Evolutionary conservation across 1,140 invertebrate species (phyloP), one percentile per base, ranked within the genome.

Genomic region (Nixonia krombeini): DNA sequence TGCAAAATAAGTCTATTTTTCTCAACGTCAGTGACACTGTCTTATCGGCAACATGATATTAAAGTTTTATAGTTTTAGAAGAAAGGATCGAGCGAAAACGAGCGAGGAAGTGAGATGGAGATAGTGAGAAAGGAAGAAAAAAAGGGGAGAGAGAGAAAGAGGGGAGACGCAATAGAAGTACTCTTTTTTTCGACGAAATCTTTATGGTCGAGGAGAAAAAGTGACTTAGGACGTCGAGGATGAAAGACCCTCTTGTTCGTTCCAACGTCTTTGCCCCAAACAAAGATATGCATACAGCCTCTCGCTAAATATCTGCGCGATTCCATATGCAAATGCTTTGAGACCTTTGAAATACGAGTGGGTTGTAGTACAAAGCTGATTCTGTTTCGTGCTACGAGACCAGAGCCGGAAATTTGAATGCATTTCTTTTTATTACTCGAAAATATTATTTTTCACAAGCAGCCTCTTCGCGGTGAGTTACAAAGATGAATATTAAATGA

Each of bases 211-310:
- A 53, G 59, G 33, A 41, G 59, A 68, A 70, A 69, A 63, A 45
- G 56, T 35, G 50, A 55, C 21, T 55, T 55, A 23, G 26, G 15
- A 28, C 29, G 37, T 58, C 21, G 50, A 63, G 49, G 75, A 80
- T 80, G 78, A 81, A 81, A 80, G 79, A 78, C 58, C 68, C 70
- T 70, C 73, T 83, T 81, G 78, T 83, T 79, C 71, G 16, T 40
- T 58, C 16, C 46, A 50, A 52, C 33, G 40, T 46, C 58, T 50
- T 38, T 26, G 4, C 47, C 50, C 55, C 18, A 41, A 50, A 50
- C 45, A 58, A 46, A 52, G 42, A 52, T 57, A 50, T 28, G 46
- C 46, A 44, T 44, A 49, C 33, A 49, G 47, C 38, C n/a, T 42
- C 41, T 18, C 18, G 26, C 15, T 58, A 58, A 58, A 42, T 58